These are phyloP conservation scores for Drosophila setosimentum DNA, from an alignment of 2,888 invertebrate genomes.

Conservation along the genomic window DNA sequence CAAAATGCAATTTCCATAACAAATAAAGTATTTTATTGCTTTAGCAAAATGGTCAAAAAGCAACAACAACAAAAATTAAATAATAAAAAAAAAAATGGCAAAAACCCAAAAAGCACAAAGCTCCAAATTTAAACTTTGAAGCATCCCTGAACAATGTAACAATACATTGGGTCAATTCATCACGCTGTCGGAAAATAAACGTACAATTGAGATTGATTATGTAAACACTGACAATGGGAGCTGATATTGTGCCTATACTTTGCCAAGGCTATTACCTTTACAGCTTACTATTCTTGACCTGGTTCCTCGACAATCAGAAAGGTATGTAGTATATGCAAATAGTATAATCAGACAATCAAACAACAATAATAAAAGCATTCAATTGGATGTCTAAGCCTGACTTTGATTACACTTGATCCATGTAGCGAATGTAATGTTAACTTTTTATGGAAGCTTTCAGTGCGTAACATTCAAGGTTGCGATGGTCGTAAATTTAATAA, in stretches of 20 bases:
- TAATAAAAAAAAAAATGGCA: conserved; percentile 7
- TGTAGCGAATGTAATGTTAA: not conserved
- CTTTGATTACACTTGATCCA: not conserved
- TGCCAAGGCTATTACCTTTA: not conserved
- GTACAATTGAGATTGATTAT: conserved; percentile 36
- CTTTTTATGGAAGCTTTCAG: not conserved
- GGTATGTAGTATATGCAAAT: not conserved
- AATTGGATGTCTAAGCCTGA: not conserved
- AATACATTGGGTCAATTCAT: conserved; percentile 31
- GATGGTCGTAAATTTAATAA: not conserved
- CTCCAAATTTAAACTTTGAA: conserved; percentile 58
- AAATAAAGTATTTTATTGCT: conserved; percentile 78
- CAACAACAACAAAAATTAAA: conserved; percentile 1
- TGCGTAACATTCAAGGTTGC: not conserved
- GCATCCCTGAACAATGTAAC: conserved; percentile 43
- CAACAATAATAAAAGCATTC: not conserved
- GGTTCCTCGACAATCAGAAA: not conserved
- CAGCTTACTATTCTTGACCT: not conserved
- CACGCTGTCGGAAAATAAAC: conserved; percentile 6
- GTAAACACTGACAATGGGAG: conserved; percentile 24
- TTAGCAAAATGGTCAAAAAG: conserved; percentile 46
- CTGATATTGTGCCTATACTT: conserved; percentile 6
- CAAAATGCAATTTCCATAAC: conserved; percentile 76
- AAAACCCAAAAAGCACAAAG: conserved; percentile 33
- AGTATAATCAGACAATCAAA: not conserved